Conservation (phyloP, 2,113 vertebrate genomes). For the Gobius niger region DNA sequence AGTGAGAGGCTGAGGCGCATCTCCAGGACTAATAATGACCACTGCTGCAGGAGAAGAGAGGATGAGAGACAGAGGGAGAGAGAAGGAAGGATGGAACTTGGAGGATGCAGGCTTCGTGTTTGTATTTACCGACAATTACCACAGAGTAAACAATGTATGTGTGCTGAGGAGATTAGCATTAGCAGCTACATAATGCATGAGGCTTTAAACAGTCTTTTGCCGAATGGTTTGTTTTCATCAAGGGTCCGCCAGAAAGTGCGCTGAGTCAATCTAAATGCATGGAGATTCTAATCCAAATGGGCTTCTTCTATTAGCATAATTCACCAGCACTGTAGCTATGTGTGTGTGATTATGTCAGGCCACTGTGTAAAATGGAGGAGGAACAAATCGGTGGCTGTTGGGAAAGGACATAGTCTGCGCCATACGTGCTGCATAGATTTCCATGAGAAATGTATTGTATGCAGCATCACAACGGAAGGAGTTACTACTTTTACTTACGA, state of each 20-base stretch:
- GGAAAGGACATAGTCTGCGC: background rate
- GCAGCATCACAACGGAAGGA: too few species aligned
- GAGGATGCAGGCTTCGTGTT: constrained; percentile 10
- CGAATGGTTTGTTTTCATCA: constrained; percentile 38
- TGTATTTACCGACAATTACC: constrained; percentile 43
- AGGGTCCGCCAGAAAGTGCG: constrained; percentile 29
- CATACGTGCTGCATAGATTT: background rate
- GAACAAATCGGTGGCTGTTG: background rate
- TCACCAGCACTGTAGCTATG: background rate
- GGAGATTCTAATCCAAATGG: constrained; percentile 44
- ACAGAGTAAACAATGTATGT: constrained; percentile 40
- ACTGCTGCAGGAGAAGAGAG: constrained; percentile 44
- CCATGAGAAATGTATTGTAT: too few species aligned
- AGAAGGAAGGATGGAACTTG: background rate
- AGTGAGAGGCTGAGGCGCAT: constrained; percentile 44
- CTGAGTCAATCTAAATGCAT: constrained; percentile 54
- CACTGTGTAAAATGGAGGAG: background rate
- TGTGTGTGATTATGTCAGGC: constrained; percentile 2
- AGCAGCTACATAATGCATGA: constrained; percentile 56
- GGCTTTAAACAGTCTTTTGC: constrained; percentile 41
- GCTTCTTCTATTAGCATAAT: constrained; percentile 38
- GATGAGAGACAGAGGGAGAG: constrained; percentile 36
- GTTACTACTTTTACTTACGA: too few species aligned
- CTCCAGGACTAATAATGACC: constrained; percentile 60
- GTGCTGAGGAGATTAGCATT: constrained; percentile 22